Conservation (phyloP, 2,113 vertebrate species). For the Rhinolophus ferrumequinum region DNA sequence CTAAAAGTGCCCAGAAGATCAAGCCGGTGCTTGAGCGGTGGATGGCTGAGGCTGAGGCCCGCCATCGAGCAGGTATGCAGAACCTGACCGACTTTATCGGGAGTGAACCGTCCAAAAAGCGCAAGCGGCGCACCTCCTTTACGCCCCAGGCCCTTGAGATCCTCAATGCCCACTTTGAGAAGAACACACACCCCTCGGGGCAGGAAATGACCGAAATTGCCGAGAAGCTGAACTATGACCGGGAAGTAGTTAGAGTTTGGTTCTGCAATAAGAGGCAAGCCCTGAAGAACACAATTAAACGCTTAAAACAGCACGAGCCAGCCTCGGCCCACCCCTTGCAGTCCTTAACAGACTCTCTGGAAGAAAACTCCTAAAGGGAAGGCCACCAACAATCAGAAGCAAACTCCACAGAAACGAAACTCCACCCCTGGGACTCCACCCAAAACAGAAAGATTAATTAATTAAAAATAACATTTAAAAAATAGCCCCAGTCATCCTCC, state of each 20-base stretch:
- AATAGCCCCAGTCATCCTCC: conserved; percentile 77
- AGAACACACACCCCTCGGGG: conserved; percentile 99
- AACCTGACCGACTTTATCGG: conserved; percentile 99
- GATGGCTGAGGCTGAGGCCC: conserved; percentile 99
- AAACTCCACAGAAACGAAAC: conserved; percentile 24
- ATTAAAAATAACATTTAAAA: conserved; percentile 67
- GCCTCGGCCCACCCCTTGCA: conserved; percentile 90
- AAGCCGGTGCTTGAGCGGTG: conserved; percentile 99
- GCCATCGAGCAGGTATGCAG: conserved; percentile 99
- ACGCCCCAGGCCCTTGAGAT: conserved; percentile 99
- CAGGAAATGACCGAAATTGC: conserved; percentile 99
- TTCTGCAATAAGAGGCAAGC: conserved; percentile 99
- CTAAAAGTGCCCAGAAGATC: conserved; percentile 99
- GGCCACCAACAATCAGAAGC: conserved; percentile 2
- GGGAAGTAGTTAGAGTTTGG: conserved; percentile 99
- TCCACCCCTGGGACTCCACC: neutral
- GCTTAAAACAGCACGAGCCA: conserved; percentile 97
- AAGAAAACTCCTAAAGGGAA: conserved; percentile 93
- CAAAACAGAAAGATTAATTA: conserved; percentile 1
- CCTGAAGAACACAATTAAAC: conserved; percentile 99
- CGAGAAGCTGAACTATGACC: conserved; percentile 99
- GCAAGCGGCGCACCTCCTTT: conserved; percentile 99
- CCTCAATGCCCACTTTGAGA: conserved; percentile 99
- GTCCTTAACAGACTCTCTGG: conserved; percentile 94
- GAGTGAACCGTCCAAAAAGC: conserved; percentile 99